phyloP scores from a whole-genome alignment of 2,888 invertebrate genomes.

The Beris morrisii region DNA sequence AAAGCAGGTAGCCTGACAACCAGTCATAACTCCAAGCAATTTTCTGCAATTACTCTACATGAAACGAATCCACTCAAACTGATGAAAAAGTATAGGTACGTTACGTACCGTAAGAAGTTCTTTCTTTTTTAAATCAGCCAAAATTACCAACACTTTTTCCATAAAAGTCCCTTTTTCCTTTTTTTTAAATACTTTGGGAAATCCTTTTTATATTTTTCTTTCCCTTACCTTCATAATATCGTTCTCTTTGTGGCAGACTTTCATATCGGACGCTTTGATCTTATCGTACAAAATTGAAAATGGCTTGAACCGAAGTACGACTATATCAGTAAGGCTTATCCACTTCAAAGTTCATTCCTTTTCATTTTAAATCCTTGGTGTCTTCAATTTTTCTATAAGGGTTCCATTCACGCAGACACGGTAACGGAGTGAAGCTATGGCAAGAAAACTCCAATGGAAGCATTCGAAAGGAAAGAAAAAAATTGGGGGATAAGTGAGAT shows the following conservation, averaged over 20 bases:
- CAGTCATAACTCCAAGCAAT: no score
- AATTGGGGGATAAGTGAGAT: neutral
- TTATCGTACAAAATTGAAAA: constrained; percentile 11
- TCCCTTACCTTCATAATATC: no score
- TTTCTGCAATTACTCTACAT: no score
- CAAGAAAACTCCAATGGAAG: neutral
- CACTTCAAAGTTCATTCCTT: neutral
- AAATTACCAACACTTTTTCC: neutral
- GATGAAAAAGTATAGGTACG: no score
- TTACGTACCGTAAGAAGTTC: neutral
- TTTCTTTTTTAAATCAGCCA: neutral
- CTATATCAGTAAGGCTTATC: neutral
- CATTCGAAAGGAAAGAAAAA: neutral
- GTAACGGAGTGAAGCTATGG: neutral
- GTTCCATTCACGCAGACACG: neutral
- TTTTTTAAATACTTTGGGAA: neutral
- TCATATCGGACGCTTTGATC: constrained; percentile 3
- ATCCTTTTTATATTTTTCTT: neutral
- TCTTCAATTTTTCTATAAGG: neutral
- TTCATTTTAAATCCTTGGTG: neutral
- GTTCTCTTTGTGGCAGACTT: no score
- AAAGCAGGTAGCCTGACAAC: no score
- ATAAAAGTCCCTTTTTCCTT: neutral
- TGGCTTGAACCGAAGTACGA: neutral
- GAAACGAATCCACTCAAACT: no score